Evolutionary conservation across 2,888 invertebrate genomes (phyloP).

Genomic region (Sericinus montela): DNA sequence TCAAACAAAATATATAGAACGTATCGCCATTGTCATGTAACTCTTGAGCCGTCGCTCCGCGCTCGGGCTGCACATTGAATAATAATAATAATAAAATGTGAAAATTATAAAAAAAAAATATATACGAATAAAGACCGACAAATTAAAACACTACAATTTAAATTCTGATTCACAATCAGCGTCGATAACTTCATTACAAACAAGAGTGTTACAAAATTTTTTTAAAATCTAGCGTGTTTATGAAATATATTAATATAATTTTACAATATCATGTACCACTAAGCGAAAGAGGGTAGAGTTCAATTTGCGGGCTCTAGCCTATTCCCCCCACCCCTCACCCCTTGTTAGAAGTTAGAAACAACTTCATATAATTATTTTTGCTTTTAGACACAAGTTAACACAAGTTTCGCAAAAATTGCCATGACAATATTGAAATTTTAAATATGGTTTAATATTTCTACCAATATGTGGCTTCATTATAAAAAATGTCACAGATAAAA

Average conservation of each 20-base stretch:
- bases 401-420: no score
- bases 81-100: constrained; percentile 44
- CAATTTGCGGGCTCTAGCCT: constrained; percentile 16
- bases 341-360: no score
- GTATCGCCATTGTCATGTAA: constrained; percentile 7
- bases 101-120: constrained; percentile 50
- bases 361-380: no score
- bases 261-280: constrained; percentile 51
- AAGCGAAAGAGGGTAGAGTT: constrained; percentile 45
- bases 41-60: background rate
- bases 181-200: constrained; percentile 40
- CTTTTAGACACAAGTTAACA: no score
- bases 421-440: no score
- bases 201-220: constrained; percentile 57
- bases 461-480: background rate
- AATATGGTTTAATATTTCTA: background rate
- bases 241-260: constrained; percentile 67
- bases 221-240: constrained; percentile 54
- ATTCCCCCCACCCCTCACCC: no score
- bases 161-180: constrained; percentile 67
- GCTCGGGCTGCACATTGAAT: constrained; percentile 16
- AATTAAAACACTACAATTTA: constrained; percentile 41
- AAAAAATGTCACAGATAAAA: background rate
- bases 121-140: constrained; percentile 31
- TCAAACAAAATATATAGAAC: constrained; percentile 5